Evolutionary conservation across 2,888 invertebrate genomes (phyloP).

Genomic region (Papilio protenor): DNA sequence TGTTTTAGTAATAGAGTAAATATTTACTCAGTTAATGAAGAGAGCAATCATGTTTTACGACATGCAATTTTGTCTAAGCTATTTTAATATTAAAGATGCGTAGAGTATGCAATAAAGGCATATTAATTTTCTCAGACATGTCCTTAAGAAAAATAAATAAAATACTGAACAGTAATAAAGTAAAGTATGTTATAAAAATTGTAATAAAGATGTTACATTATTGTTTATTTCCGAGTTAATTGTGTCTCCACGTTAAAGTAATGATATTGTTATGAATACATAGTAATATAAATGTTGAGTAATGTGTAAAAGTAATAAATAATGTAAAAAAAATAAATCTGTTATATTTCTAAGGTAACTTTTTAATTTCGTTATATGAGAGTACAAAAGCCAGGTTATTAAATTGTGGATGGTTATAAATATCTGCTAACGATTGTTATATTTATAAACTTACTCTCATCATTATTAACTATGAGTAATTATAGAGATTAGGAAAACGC

Average conservation of each 20-base stretch:
- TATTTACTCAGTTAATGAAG: not conserved
- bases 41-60: not conserved
- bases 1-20: not conserved
- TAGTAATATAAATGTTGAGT: no score
- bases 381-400: no score
- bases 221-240: not conserved
- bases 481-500: not conserved
- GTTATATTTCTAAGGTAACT: no score
- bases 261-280: no score
- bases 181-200: not conserved
- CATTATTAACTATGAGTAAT: not conserved
- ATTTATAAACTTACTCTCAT: not conserved
- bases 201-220: not conserved
- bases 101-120: not conserved
- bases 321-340: no score
- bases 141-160: not conserved
- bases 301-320: no score
- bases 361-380: no score
- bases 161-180: not conserved
- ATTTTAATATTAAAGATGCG: not conserved
- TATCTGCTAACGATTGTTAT: not conserved
- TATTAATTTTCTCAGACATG: slow-evolving; percentile 3
- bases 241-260: not conserved
- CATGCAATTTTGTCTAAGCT: not conserved
- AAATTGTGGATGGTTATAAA: no score